Base-by-base conservation (phyloP, 2,797 vertebrate species). In the Morus bassanus region DNA sequence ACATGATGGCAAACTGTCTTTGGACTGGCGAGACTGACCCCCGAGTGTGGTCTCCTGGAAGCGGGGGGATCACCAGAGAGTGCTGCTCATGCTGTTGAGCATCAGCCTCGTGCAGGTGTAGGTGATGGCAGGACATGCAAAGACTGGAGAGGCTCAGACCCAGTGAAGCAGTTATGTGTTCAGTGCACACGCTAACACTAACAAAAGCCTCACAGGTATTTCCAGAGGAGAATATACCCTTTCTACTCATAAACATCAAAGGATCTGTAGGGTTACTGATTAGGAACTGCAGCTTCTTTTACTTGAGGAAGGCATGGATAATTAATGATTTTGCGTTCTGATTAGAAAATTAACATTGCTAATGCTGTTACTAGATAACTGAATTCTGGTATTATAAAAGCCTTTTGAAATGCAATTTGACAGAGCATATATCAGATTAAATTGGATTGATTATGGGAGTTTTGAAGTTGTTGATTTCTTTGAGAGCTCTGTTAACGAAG, bases 391-490 rank as follows among this genome's bases (percentile, higher is more conserved):
- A 50, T 95, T 96, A 94, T 83, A 95, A 93, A 95, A 97, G 76
- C 63, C 41, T 95, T 97, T 95, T 97, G 70, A 96, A 97, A 95
- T 97, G 65, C 83, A 95, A 89, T 96, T 91, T 97, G 96, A 94
- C 74, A 92, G 56, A 89, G 89, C 94, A 93, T 89, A 64, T 94
- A 96, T 95, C 93, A 92, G 89, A 97, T 97, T 90, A 97, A 96
- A 96, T 83, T 73, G 89, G 77, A 92, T 94, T 96, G 95, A 96
- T 96, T 96, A 94, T 79, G 84, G 88, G 93, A 96, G 60, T 96
- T 96, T 93, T 95, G 91, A 94, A 92, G 79, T 93, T 96, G 95
- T 94, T 97, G 95, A 97, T 97, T 97, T 96, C 94, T 95, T 95
- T 95, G 90, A 94, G 93, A 94, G 85, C 73, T 95, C 84, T 85